These are phyloP conservation scores for Timema podura DNA, from an alignment of 2,888 invertebrate genomes.

Conservation along the genomic window DNA sequence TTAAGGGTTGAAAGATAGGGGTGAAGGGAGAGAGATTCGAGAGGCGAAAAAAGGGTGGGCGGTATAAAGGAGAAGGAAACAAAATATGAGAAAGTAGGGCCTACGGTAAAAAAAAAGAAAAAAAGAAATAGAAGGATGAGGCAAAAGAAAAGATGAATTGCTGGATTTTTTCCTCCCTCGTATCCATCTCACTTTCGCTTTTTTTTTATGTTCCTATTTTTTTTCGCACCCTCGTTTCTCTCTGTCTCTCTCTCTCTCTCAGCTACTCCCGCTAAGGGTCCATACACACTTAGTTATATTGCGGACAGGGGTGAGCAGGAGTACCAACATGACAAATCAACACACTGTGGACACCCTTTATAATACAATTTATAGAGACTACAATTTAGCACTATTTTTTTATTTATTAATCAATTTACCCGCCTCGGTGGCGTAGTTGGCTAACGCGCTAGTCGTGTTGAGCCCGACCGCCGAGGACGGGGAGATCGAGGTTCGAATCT, in stretches of 20 bases:
- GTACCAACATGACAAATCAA: too few species aligned
- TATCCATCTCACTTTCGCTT: not conserved
- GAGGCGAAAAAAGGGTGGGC: conserved; percentile 11
- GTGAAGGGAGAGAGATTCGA: conserved; percentile 19
- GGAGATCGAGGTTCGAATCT: too few species aligned
- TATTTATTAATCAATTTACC: too few species aligned
- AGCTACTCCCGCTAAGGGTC: not conserved
- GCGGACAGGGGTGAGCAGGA: not conserved
- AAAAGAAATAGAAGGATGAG: not conserved
- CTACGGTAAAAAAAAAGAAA: conserved; percentile 8
- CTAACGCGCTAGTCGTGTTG: too few species aligned
- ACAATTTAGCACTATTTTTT: too few species aligned
- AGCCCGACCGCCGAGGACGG: too few species aligned
- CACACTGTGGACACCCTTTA: too few species aligned
- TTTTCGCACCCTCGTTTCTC: not conserved
- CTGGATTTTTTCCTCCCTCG: conserved; percentile 16
- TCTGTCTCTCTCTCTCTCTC: not conserved
- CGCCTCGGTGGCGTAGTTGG: too few species aligned
- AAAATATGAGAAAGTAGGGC: conserved; percentile 19
- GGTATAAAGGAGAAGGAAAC: conserved; percentile 19
- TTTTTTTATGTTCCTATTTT: conserved; percentile 1
- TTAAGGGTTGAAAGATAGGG: conserved; percentile 22
- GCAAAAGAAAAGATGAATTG: conserved; percentile 27
- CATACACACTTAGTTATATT: conserved; percentile 17
- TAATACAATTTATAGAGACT: too few species aligned